Conservation (phyloP, 92 coral and sea anemone species). For the Porites rus region DNA sequence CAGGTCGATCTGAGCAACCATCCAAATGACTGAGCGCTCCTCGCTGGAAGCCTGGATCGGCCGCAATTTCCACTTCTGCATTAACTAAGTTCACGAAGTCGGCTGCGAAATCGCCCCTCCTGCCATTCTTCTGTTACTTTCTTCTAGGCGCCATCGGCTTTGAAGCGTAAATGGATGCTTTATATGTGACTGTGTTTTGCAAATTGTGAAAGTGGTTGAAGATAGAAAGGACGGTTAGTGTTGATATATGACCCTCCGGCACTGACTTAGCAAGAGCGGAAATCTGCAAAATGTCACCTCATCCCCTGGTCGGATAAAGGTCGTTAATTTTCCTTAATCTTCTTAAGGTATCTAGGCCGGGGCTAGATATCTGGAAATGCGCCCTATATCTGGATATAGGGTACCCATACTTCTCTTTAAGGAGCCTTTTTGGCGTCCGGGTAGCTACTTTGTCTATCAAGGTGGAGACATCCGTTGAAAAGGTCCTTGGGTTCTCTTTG, state of each 20-base stretch:
- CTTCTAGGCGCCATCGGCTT: constrained; percentile 56
- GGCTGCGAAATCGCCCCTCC: constrained; percentile 5
- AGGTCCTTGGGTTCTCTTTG: constrained; percentile 64
- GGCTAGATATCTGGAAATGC: constrained; percentile 17
- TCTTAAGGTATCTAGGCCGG: constrained; percentile 22
- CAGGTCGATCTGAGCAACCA: constrained; percentile 2
- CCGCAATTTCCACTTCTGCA: constrained; percentile 57
- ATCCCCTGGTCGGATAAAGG: constrained; percentile 24
- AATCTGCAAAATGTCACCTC: constrained; percentile 3
- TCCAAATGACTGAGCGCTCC: constrained; percentile 53
- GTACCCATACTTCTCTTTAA: constrained; percentile 65
- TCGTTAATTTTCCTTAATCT: constrained; percentile 37
- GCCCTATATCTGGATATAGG: background rate
- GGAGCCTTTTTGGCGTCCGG: constrained; percentile 43
- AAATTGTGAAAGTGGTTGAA: constrained; percentile 64
- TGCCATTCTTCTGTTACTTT: constrained; percentile 9
- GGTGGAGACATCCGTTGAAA: constrained; percentile 59
- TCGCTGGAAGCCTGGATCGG: constrained; percentile 62
- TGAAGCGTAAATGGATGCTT: constrained; percentile 57
- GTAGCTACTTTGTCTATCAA: constrained; percentile 44
- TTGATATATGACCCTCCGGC: constrained; percentile 60
- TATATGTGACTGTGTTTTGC: constrained; percentile 42
- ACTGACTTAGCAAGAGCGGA: constrained; percentile 61
- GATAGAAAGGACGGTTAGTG: constrained; percentile 44
- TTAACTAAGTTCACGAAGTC: constrained; percentile 44